These are phyloP conservation scores for Pseudoips prasinana DNA, from an alignment of 2,888 invertebrate species.

Conservation along the genomic window DNA sequence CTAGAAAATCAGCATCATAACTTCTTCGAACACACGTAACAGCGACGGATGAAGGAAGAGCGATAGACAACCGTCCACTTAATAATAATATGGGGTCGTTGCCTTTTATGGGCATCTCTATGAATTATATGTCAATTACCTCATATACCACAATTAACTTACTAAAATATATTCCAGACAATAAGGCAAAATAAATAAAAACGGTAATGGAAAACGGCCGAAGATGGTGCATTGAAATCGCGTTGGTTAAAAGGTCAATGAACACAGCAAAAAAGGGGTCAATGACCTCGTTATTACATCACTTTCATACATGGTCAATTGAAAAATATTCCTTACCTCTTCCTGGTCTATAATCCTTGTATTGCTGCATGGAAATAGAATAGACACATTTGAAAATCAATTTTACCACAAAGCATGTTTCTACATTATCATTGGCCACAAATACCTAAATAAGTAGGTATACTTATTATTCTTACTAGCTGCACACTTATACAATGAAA, in stretches of 20 bases:
- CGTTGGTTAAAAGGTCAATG: conserved; percentile 70
- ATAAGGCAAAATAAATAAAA: conserved; percentile 23
- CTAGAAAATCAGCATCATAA: conserved; percentile 7
- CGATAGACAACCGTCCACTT: conserved; percentile 7
- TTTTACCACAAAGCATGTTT: conserved; percentile 7
- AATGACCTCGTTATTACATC: conserved; percentile 59
- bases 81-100: conserved; percentile 22
- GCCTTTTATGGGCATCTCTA: conserved; percentile 10
- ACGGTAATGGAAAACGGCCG: conserved; percentile 34
- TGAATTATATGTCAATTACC: conserved; percentile 16
- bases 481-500: too few relatives aligned
- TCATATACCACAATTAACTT: conserved; percentile 17
- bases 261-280: conserved; percentile 71
- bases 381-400: conserved; percentile 7
- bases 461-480: too few relatives aligned
- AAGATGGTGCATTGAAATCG: conserved; percentile 52
- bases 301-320: conserved; percentile 49
- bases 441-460: too few relatives aligned
- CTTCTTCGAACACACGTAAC: not conserved
- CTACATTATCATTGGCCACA: conserved; percentile 7
- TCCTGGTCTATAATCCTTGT: conserved; percentile 28
- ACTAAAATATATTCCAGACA: conserved; percentile 2
- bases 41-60: conserved; percentile 7
- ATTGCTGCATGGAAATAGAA: conserved; percentile 43
- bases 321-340: conserved; percentile 39